Evolutionary conservation across 2,888 invertebrate genomes (phyloP), one percentile per base, ranked within the genome.

Genomic region (Ctena decussata): DNA sequence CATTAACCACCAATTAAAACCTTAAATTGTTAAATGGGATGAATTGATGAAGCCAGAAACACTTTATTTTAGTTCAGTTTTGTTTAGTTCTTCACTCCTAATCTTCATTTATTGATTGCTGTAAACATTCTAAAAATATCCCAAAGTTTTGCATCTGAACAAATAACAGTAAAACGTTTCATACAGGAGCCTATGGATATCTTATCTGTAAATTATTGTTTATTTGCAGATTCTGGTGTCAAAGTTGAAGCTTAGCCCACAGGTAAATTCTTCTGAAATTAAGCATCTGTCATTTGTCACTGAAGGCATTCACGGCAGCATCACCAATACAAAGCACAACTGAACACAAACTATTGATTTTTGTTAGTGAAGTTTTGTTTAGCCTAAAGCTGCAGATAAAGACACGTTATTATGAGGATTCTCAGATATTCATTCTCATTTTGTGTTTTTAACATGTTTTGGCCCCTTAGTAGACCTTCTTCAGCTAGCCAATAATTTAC

Each of bases 221-320:
- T 78, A 77, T 60, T 93, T 93, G 57, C 92, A 94, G 94, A 92
- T 92, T 84, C 82, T 94, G 85, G 94, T 95, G 39, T 90, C 93
- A 27, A 93, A 93, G 86, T 91, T 94, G 87, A 94, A 94, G 86
- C 81, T 90, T 37, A 93, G 94, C 70, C 93, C 93, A 49, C 92
- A 94, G 94, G 95, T 94, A 91, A 90, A 91, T 44, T n/a, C 27
- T 39, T 53, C 32, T 32, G 39, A 30, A 37, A 70, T 39, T 24
- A 1, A 8, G 11, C 32, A 46, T 69, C 35, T 32, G 35, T 70
- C 30, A 12, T 41, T 35, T 21, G 70, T 24, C 24, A 44, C 46
- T 15, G 8, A 27, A 11, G 18, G 76, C 27, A 57, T 57, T 57
- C n/a, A 24, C 27, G 41, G 57, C 57, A 57, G 57, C 24, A 57